Base-by-base conservation (phyloP, 1,140 invertebrate genomes). In the Bombus huntii region DNA sequence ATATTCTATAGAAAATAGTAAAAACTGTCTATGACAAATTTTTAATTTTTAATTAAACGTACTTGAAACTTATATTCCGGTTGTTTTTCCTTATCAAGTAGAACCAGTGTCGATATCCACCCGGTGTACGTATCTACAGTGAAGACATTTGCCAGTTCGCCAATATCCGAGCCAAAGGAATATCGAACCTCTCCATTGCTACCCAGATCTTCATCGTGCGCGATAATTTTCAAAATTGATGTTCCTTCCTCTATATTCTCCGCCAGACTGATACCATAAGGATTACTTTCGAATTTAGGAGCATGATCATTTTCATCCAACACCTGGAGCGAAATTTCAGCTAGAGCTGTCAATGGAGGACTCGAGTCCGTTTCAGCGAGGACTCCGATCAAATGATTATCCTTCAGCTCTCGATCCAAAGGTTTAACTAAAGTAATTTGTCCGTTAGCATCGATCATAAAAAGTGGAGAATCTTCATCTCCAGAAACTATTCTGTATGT, bases 271-370 rank as follows among this genome's bases (percentile, higher is more conserved):
- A 98, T 95, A 70, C 96, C 95, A 94, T 99, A 99, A 1, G 97
- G 97, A 89, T 96, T 97, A 91, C 97, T 98, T 93, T 98, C 97
- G 95, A 99, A 99, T 85, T 96, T 95, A 1, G 98, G 98, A 42
- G 97, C 96, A 93, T 99, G 98, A 94, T 99, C 98, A 93, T 99
- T 99, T 87, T 98, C 97, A 94, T 99, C 98, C 71, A 98, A 95
- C 42, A 99, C 97, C 91, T 97, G 97, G 59, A 99, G 96, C 6
- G 96, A 96, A 83, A 99, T 97, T 93, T 97, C 96, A n/a, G 97
- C 96, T 73, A 98, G 96, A 0, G 97, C 96, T 31, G 96, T 97
- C 9, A 98, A 94, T 12, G 97, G 96, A 44, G 98, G 97, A 88
- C 96, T 97, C 6, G 97, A 97, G 83, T 97, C 96, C 2, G 98